A percentile compares a stretch with the other conserved stretches of the same genome.
phyloP scores from a whole-genome alignment of 2,888 invertebrate genomes.

The Drosophila monieri region DNA sequence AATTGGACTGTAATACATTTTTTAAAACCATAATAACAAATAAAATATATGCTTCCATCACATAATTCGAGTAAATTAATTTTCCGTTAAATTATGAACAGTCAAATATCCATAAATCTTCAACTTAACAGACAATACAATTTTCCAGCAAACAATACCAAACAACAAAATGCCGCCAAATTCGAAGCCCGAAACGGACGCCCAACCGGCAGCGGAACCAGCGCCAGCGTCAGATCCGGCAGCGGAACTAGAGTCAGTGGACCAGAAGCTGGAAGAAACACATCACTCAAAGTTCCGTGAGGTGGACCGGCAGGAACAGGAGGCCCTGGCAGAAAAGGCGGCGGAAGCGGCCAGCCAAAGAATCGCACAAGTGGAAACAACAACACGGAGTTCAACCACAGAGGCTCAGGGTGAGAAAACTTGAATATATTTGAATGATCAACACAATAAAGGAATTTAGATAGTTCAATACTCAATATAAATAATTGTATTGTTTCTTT shows the following conservation, averaged over 20 bases:
- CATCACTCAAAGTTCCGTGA: slow-evolving; percentile 77
- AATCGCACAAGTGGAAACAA: slow-evolving; percentile 74
- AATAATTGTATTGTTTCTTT: neutral
- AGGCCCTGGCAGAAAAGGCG: slow-evolving; percentile 36
- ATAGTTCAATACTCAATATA: neutral
- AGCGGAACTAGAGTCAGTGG: slow-evolving; percentile 68
- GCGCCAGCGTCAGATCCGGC: slow-evolving; percentile 63
- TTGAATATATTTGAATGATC: no score
- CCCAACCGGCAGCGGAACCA: slow-evolving; percentile 69
- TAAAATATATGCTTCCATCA: neutral
- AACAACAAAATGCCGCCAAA: slow-evolving; percentile 82
- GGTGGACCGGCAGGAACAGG: slow-evolving; percentile 62
- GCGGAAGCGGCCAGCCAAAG: slow-evolving; percentile 71
- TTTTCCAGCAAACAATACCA: slow-evolving; percentile 51
- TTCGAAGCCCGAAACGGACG: slow-evolving; percentile 72
- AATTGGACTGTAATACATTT: no score
- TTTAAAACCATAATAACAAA: no score
- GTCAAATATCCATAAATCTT: neutral
- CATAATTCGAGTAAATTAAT: neutral
- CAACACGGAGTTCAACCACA: slow-evolving; percentile 77
- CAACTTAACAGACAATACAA: neutral
- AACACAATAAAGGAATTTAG: no score
- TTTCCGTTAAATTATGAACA: slow-evolving; percentile 38
- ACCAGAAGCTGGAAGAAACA: slow-evolving; percentile 80
- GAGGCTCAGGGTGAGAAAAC: slow-evolving; percentile 73